Conservation (phyloP, 2,888 invertebrate genomes). For the Chorisops tibialis region DNA sequence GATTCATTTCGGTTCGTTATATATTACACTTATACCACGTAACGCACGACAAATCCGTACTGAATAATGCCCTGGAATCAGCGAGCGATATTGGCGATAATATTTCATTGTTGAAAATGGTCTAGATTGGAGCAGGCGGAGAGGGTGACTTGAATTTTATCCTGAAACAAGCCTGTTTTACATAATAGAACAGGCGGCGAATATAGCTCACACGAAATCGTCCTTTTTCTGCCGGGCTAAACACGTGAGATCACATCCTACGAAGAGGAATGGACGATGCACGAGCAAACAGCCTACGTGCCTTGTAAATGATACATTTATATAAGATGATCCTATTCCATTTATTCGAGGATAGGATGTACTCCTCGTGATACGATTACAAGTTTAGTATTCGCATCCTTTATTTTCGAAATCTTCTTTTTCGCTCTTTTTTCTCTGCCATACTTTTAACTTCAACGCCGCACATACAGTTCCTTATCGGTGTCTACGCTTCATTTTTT, state of each 20-base stretch:
- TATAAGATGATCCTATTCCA: not conserved
- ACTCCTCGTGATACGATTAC: conserved; percentile 17
- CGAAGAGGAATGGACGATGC: not conserved
- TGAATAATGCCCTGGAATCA: conserved; percentile 7
- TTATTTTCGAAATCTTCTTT: not conserved
- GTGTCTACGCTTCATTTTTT: not conserved
- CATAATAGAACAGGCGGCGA: conserved; percentile 2
- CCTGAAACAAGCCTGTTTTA: conserved; percentile 4
- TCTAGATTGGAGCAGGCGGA: not conserved
- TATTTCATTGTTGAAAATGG: conserved; percentile 14
- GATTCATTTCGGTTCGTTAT: not conserved
- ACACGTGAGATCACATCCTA: not conserved
- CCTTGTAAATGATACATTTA: not conserved
- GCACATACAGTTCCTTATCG: conserved; percentile 5
- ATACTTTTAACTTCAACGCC: too few relatives aligned
- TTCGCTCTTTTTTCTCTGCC: not conserved
- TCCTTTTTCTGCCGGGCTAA: not conserved
- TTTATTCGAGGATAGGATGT: conserved; percentile 3
- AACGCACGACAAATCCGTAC: conserved; percentile 4
- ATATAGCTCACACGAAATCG: not conserved
- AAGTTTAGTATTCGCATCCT: conserved; percentile 3
- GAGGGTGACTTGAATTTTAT: too few relatives aligned
- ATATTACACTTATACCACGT: not conserved
- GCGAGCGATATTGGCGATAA: conserved; percentile 5
- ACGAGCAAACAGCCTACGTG: conserved; percentile 8